These are phyloP conservation scores for Mus minutoides DNA, from an alignment of 2,797 vertebrate genomes.

Conservation along the genomic window DNA sequence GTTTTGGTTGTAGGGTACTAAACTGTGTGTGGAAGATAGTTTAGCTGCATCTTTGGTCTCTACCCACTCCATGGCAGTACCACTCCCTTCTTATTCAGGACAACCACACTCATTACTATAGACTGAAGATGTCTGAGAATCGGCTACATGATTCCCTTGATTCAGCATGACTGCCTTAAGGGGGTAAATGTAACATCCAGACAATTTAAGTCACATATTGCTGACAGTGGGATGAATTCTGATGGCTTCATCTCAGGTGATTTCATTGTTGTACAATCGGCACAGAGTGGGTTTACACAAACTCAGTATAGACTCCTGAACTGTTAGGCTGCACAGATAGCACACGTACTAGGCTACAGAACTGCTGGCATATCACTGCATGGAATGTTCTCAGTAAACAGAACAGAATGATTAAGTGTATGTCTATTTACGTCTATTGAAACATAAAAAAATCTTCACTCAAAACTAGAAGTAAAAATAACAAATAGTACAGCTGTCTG, in stretches of 20 bases:
- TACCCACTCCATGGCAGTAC: background rate
- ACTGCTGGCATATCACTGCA: background rate
- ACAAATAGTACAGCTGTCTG: background rate
- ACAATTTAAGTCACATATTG: background rate
- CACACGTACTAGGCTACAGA: background rate
- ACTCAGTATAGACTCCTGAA: background rate
- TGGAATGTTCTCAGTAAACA: too few relatives aligned
- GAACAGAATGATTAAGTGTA: background rate
- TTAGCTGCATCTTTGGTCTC: background rate
- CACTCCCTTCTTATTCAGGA: conserved; percentile 16
- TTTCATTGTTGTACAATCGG: background rate
- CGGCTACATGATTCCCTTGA: fast-evolving
- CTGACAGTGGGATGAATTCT: background rate
- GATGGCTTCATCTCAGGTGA: background rate
- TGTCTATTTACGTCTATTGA: background rate
- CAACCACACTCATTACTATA: background rate
- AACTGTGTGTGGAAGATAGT: background rate
- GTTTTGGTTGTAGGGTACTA: background rate
- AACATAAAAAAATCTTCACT: background rate
- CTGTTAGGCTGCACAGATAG: background rate
- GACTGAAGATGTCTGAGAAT: background rate
- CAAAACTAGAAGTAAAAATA: background rate
- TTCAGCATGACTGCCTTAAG: background rate
- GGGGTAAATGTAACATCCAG: background rate
- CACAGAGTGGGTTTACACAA: background rate